Evolutionary conservation across 2,113 vertebrate species (phyloP).

Genomic region (Dryoscopus gambensis): DNA sequence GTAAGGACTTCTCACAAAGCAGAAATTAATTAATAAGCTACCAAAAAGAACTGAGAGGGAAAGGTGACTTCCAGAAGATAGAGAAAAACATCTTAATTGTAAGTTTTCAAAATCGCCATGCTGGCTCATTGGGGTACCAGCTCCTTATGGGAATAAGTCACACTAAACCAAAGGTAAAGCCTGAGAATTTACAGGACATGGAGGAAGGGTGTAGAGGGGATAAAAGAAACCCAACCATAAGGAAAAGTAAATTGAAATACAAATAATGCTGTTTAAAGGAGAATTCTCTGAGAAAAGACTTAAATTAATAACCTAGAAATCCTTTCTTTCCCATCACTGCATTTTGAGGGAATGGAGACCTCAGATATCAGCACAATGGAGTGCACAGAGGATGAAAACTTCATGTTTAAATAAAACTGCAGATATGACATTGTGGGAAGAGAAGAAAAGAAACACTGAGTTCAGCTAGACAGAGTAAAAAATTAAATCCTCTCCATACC

Average conservation of each 20-base stretch:
- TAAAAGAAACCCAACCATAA: not conserved
- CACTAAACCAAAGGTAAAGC: not conserved
- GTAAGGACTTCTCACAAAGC: not conserved
- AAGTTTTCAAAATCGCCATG: not conserved
- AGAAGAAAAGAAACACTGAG: not conserved
- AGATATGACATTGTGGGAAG: not conserved
- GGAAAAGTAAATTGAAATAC: not conserved
- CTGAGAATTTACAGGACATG: not conserved
- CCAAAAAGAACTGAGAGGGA: not conserved
- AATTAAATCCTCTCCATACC: not conserved
- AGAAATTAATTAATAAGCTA: not conserved
- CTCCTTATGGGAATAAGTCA: not conserved
- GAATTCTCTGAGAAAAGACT: not conserved
- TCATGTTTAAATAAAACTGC: not conserved
- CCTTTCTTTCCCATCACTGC: not conserved
- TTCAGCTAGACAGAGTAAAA: not conserved
- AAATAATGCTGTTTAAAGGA: not conserved
- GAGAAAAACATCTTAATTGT: not conserved
- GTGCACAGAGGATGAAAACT: not conserved
- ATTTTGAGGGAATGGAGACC: not conserved
- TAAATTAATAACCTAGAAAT: not conserved
- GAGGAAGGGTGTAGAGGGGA: not conserved
- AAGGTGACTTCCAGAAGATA: not conserved
- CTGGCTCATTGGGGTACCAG: not conserved
- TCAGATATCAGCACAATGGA: not conserved